These are phyloP conservation scores for Callospermophilus lateralis DNA, from an alignment of 2,113 vertebrate genomes.

Conservation along the genomic window DNA sequence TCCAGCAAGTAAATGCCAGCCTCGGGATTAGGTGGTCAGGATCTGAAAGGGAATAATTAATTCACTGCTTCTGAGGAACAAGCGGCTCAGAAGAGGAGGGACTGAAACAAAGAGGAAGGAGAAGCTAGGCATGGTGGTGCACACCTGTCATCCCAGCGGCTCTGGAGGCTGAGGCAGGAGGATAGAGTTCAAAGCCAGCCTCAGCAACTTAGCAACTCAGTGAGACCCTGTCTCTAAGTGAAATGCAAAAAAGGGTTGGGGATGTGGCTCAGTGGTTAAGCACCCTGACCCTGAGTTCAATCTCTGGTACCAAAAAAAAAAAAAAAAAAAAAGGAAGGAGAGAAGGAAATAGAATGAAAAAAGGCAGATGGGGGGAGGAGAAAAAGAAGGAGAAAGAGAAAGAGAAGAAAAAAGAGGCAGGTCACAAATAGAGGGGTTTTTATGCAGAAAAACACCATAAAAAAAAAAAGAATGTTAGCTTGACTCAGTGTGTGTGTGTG, in stretches of 20 bases:
- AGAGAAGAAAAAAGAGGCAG: fast-evolving
- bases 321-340: not conserved
- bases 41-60: not conserved
- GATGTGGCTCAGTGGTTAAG: too few relatives aligned
- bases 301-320: too few relatives aligned
- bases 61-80: not conserved
- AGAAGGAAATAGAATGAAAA: too few relatives aligned
- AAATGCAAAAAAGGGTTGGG: too few relatives aligned
- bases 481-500: slow-evolving; percentile 16
- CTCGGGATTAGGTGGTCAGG: not conserved
- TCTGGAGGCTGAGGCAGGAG: too few relatives aligned
- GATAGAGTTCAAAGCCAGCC: too few relatives aligned
- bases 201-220: too few relatives aligned
- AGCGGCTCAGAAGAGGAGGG: not conserved
- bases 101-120: not conserved
- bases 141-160: too few relatives aligned
- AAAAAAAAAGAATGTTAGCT: slow-evolving; percentile 13
- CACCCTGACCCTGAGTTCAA: too few relatives aligned
- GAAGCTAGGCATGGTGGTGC: too few relatives aligned
- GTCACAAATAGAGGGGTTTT: not conserved
- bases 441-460: not conserved
- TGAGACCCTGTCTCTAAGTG: too few relatives aligned
- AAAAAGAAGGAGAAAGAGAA: fast-evolving
- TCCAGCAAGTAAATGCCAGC: not conserved
- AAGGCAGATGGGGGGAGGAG: not conserved